A percentile compares a stretch with the other conserved stretches of the same genome.
phyloP scores from a whole-genome alignment of 2,113 vertebrate genomes.

The Choloepus hoffmanni region DNA sequence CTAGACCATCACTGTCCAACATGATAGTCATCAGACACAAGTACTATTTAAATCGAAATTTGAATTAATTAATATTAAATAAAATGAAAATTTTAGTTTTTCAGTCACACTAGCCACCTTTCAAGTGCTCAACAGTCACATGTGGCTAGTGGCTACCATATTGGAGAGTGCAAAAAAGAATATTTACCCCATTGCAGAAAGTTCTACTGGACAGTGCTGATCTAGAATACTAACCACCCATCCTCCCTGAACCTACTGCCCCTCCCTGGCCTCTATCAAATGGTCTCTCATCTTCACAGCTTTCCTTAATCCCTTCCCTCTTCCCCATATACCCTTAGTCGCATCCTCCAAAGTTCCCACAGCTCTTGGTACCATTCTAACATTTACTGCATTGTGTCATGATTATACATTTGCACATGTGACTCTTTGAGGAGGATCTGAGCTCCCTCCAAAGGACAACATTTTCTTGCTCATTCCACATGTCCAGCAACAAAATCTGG shows the following conservation, averaged over 20 bases:
- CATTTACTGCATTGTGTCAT: neutral
- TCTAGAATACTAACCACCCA: neutral
- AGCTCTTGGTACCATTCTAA: neutral
- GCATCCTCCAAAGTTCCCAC: neutral
- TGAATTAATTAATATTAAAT: constrained; percentile 5
- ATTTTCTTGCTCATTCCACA: neutral
- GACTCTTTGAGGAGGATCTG: neutral
- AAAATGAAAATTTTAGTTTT: neutral
- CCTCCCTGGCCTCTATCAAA: neutral
- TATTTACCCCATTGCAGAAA: neutral
- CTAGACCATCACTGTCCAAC: neutral
- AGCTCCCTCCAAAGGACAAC: neutral
- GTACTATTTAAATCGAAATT: neutral
- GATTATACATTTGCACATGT: neutral
- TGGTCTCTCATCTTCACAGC: neutral
- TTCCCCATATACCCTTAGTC: neutral
- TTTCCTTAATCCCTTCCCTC: neutral
- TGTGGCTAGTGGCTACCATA: neutral
- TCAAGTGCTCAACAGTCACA: neutral
- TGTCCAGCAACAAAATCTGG: neutral
- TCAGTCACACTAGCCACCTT: neutral
- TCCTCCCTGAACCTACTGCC: too few relatives aligned
- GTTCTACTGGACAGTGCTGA: too few relatives aligned
- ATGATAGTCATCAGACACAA: neutral
- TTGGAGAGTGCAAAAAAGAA: neutral